Evolutionary conservation across 2,797 vertebrate species (phyloP).

Genomic region (Argya squamiceps): DNA sequence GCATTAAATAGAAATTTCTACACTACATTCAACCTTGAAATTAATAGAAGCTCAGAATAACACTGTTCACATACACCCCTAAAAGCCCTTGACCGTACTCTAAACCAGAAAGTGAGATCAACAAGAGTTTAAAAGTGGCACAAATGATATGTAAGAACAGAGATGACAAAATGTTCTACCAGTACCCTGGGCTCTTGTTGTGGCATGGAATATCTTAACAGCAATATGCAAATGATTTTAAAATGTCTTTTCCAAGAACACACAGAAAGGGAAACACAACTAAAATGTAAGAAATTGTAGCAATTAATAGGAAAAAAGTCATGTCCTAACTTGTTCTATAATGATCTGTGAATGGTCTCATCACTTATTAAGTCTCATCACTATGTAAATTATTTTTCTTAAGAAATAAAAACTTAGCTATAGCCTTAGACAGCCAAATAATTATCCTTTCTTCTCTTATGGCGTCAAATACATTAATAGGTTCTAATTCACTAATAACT

Average conservation of each 20-base stretch:
- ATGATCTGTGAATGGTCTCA: not conserved
- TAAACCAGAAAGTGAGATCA: not conserved
- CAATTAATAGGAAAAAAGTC: not conserved
- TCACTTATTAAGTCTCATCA: not conserved
- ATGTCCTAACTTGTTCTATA: not conserved
- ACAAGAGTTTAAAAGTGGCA: not conserved
- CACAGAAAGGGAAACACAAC: not conserved
- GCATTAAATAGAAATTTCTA: not conserved
- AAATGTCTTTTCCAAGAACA: not conserved
- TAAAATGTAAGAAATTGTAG: not conserved
- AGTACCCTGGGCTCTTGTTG: not conserved
- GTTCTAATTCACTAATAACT: not conserved
- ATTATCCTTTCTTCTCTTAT: not conserved
- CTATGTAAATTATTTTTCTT: not conserved
- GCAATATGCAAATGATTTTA: not conserved
- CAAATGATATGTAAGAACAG: accelerated
- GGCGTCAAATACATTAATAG: not conserved
- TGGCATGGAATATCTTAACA: not conserved
- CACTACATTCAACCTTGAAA: not conserved
- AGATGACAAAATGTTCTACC: not conserved
- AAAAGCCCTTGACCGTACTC: not conserved
- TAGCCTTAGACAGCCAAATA: not conserved
- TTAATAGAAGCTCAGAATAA: not conserved
- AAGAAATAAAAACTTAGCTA: not conserved
- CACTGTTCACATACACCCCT: not conserved